A percentile compares a stretch with the other conserved stretches of the same genome.
phyloP scores from a whole-genome alignment of 2,113 vertebrate species.

The Ptyas mucosa region DNA sequence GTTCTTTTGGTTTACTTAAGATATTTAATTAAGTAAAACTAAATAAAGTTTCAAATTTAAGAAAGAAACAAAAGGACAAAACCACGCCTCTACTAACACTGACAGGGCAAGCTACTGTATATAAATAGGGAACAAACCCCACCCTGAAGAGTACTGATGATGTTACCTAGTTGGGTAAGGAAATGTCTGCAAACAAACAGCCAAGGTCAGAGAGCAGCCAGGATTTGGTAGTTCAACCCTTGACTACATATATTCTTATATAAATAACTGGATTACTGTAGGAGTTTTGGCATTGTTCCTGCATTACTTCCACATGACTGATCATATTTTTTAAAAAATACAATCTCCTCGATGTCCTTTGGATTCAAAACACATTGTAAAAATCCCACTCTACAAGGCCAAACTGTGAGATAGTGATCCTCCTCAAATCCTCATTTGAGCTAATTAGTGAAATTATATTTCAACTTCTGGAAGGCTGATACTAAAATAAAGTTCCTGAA shows the following conservation, averaged over 20 bases:
- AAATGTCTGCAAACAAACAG: no score
- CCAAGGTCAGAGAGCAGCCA: no score
- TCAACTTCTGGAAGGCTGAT: background rate
- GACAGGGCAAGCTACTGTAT: background rate
- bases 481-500: background rate
- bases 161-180: no score
- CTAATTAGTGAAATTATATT: background rate
- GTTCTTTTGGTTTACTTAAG: background rate
- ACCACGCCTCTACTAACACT: background rate
- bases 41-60: background rate
- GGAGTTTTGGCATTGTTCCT: background rate
- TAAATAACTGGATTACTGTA: background rate
- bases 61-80: background rate
- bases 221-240: no score
- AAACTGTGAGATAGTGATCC: background rate
- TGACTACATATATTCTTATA: background rate
- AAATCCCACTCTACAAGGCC: background rate
- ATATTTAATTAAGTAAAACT: background rate
- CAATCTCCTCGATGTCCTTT: background rate
- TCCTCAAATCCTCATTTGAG: background rate
- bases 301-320: background rate
- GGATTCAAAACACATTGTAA: background rate
- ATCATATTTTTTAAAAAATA: background rate
- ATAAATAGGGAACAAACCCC: background rate
- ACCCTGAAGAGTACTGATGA: background rate